Percentiles rank a stretch among this genome's conserved stretches.
These are phyloP conservation scores for Urocitellus parryii DNA, from an alignment of 2,113 vertebrate species.

Conservation along the genomic window DNA sequence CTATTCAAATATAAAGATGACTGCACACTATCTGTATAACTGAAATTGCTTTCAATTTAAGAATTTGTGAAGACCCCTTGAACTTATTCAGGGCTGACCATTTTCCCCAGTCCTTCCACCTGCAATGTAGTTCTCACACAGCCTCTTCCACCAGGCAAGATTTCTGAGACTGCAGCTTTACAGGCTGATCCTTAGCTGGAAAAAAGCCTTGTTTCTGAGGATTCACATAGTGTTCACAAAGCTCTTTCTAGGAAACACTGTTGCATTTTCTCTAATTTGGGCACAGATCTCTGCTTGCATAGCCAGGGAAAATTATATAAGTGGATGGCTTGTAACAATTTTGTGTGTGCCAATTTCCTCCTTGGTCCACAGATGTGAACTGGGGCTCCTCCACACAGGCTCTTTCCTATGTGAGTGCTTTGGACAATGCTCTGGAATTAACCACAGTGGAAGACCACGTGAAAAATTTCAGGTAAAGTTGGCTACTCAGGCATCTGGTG, in stretches of 20 bases:
- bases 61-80: not conserved
- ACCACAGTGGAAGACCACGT: slow-evolving; percentile 94
- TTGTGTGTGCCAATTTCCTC: not conserved
- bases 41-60: slow-evolving; percentile 34
- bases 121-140: not conserved
- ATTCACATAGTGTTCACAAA: not conserved
- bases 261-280: not conserved
- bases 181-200: not conserved
- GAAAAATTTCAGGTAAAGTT: slow-evolving; percentile 98
- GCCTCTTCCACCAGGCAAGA: not conserved
- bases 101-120: not conserved
- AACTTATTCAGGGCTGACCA: not conserved
- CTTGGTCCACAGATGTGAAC: slow-evolving; percentile 92
- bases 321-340: not conserved
- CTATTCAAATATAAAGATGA: not conserved
- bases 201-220: slow-evolving; percentile 3
- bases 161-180: not conserved
- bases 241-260: slow-evolving; percentile 44
- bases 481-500: not conserved
- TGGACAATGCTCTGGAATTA: slow-evolving; percentile 93
- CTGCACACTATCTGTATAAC: not conserved
- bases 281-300: not conserved
- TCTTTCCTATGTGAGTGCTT: slow-evolving; percentile 94
- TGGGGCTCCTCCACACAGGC: slow-evolving; percentile 99
- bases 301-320: slow-evolving; percentile 19